Conservation (phyloP, 2,888 invertebrate genomes). For the Sarcophaga rosellei region DNA sequence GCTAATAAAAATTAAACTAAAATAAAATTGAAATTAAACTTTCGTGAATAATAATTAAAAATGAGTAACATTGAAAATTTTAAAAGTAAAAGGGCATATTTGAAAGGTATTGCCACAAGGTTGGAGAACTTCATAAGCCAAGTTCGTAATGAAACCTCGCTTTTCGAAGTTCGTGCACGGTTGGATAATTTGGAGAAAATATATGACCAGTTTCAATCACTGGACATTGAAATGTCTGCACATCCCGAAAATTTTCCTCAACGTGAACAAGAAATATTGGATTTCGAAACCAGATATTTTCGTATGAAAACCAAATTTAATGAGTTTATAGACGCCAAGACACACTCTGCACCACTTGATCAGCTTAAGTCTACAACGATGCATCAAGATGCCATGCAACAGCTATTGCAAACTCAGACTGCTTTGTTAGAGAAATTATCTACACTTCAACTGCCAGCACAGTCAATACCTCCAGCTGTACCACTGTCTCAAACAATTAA, state of each 20-base stretch:
- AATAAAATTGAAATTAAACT: too few species aligned
- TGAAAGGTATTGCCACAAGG: conserved; percentile 6
- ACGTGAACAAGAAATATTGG: background rate
- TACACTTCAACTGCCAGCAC: background rate
- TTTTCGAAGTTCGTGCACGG: conserved; percentile 11
- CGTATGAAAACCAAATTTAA: conserved; percentile 2
- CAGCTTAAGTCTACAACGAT: conserved; percentile 28
- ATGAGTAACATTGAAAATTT: background rate
- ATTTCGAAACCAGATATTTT: conserved; percentile 5
- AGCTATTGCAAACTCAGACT: conserved; percentile 19
- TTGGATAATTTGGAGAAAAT: background rate
- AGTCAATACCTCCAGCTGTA: background rate
- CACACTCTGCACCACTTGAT: background rate
- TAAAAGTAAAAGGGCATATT: conserved; percentile 8
- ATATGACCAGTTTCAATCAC: background rate
- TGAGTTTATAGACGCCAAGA: conserved; percentile 5
- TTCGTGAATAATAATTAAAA: too few species aligned
- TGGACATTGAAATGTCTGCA: too few species aligned
- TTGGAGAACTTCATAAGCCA: conserved; percentile 14
- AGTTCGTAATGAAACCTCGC: conserved; percentile 12
- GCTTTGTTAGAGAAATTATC: conserved; percentile 17
- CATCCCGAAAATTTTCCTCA: too few species aligned
- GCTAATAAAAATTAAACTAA: too few species aligned
- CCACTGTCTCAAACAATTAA: too few species aligned
- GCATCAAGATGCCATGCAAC: conserved; percentile 22